These are phyloP conservation scores for Philereme vetulata DNA, from an alignment of 2,888 invertebrate species.

Conservation along the genomic window DNA sequence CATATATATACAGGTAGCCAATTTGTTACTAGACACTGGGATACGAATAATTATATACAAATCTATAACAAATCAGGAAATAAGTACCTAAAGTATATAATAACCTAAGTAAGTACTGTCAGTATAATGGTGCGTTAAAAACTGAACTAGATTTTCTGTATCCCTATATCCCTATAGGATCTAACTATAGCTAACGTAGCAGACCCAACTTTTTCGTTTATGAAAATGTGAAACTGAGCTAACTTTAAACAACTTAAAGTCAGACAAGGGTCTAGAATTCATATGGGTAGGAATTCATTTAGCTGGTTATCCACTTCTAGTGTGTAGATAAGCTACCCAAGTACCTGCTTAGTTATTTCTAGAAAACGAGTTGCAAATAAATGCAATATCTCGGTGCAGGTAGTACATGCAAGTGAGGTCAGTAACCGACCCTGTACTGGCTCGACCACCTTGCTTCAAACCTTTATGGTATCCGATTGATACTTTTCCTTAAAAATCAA, in stretches of 20 bases:
- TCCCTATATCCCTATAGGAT: too few species aligned
- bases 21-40: too few species aligned
- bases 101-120: too few species aligned
- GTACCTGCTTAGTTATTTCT: conserved; percentile 2
- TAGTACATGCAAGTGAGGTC: conserved; percentile 25
- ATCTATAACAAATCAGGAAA: too few species aligned
- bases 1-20: too few species aligned
- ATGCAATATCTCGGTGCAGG: conserved; percentile 8
- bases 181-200: too few species aligned
- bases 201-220: too few species aligned
- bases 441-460: conserved; percentile 10
- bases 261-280: conserved; percentile 3
- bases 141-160: too few species aligned
- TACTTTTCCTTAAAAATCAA: conserved; percentile 9
- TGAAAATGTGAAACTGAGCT: conserved; percentile 4
- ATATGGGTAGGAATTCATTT: neutral
- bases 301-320: neutral
- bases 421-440: conserved; percentile 28
- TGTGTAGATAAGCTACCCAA: neutral
- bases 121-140: too few species aligned
- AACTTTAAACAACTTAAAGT: neutral
- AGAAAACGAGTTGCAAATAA: conserved; percentile 21
- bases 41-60: too few species aligned
- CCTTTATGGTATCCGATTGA: conserved; percentile 5
- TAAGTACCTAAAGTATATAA: too few species aligned